Base-by-base conservation (phyloP, 2,888 invertebrate genomes). In the Lasioglossum marginatum region DNA sequence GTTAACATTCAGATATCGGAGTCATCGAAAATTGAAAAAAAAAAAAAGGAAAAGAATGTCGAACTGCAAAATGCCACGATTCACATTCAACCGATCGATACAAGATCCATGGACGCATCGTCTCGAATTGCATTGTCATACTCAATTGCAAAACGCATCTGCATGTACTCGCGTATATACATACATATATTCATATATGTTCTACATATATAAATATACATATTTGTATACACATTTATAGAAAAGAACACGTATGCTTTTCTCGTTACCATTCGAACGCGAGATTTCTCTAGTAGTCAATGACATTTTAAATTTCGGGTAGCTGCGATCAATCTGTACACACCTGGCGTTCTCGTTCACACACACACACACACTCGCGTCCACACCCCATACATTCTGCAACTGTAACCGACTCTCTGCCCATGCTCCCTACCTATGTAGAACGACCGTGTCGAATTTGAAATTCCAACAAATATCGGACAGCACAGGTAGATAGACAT, bases 21-120 rank as follows among this genome's bases (percentile, higher is more conserved):
- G 68, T 68, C 68, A 4, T 12, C 10, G 14, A 70, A 34, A 68
- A 37, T 23, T 6, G n/a, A n/a, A 12, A 16, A 16, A 45, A 6
- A 70, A 70, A 5, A 12, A 16, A 16, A 45, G 2, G 40, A 70
- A 5, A 40, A 70, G 14, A 70, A n/a, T 70, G 78, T 74, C 34
- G 43, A 87, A 57, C n/a, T 85, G 52, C 77, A 77, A 83, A 82
- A 89, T 91, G 79, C 88, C 86, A 91, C 85, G 90, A 91, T 92
- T 91, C 92, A 92, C 92, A 92, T 91, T 90, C 81, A 92, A 93
- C 89, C 91, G 87, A 92, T 92, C 91, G 90, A 91, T 90, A 68
- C 34, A 92, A 90, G 70, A 40, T 43, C 37, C 88, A 88, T 91
- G 88, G 83, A 93, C 92, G 91, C 92, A 93, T 87, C 87, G 91